Evolutionary conservation across 2,888 invertebrate species (phyloP), one percentile per base, ranked within the genome.

Genomic region (Opisthograptis luteolata): DNA sequence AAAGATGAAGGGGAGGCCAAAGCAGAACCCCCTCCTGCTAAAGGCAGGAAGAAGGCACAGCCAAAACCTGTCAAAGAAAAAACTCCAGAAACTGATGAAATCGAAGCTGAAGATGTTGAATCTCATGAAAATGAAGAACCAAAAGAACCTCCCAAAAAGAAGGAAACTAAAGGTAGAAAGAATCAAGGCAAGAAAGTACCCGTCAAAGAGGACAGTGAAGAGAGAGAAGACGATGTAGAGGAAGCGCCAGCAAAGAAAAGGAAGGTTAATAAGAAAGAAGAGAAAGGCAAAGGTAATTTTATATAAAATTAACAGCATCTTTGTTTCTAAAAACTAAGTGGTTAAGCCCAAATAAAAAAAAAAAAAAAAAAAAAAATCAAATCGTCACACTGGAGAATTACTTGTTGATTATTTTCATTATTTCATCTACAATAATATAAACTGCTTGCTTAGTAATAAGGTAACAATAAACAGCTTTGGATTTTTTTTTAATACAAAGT

Each of bases 131-230:
- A 69, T 42, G 75, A 79, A 36, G 76, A 78, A n/a, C n/a, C n/a
- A n/a, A n/a, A n/a, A 5, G 72, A 74, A 55, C 64, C 66, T 52
- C 70, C 76, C n/a, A 84, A 84, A 58, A 86, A 86, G 55, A 87
- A 84, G 52, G 82, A 80, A 61, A 47, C 68, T 3, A 82, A 81
- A 61, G 77, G 79, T 17, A 78, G 74, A 46, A 86, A 84, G 60
- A 74, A 73, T 57, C 70, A 65, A 40, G 77, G 69, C 0, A 87
- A 82, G 58, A 87, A 87, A 70, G 72, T 68, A 35, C 68, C 64
- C 55, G 55, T 72, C 48, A 87, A 86, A 73, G 81, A 81, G 13
- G 81, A 76, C 12, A 58, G 54, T 12, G 74, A 73, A 3, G 79
- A 78, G 4, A 70, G 70, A 8, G 76, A 77, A 9, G 78, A 73